Conservation (phyloP, 2,113 vertebrate genomes). For the Spea multiplicata region DNA sequence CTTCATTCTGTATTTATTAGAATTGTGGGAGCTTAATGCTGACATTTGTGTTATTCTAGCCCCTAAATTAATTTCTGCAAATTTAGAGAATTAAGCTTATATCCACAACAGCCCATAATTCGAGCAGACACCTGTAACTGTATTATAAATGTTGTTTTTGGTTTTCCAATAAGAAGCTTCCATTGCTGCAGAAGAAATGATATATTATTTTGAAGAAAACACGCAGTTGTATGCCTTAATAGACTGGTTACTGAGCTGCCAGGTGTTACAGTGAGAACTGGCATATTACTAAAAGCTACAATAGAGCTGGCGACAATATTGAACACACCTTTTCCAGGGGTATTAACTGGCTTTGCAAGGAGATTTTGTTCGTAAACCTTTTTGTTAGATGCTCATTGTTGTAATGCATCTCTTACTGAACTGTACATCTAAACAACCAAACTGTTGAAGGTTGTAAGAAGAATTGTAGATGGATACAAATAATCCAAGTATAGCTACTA, state of each 20-base stretch:
- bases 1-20: background rate
- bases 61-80: background rate
- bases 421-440: no score
- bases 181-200: background rate
- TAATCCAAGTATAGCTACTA: constrained; percentile 24
- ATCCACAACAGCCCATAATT: background rate
- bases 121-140: background rate
- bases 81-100: background rate
- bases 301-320: no score
- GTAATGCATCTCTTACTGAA: no score
- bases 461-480: background rate
- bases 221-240: constrained; percentile 32
- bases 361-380: no score
- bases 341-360: no score
- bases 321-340: no score
- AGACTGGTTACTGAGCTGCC: constrained; percentile 21
- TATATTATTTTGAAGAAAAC: background rate
- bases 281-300: no score
- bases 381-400: no score
- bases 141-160: background rate
- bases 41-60: background rate
- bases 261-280: background rate
- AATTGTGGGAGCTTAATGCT: background rate
- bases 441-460: no score
- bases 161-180: background rate